phyloP scores from a whole-genome alignment of 2,113 vertebrate species.

The Spea multiplicata region DNA sequence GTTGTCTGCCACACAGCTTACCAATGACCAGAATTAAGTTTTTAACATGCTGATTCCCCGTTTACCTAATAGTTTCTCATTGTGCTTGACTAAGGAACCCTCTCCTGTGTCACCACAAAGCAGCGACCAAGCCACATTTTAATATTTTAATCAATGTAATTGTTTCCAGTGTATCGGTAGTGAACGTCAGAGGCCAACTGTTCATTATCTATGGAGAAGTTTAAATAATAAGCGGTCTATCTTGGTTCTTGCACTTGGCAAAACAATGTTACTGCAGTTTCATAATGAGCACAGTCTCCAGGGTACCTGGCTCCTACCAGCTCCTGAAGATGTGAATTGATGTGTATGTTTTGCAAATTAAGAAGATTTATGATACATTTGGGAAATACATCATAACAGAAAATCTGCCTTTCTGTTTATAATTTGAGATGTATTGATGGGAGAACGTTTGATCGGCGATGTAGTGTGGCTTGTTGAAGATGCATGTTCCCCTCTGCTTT shows the following conservation, averaged over 20 bases:
- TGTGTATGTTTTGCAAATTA: slow-evolving; percentile 50
- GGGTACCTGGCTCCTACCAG: slow-evolving; percentile 43
- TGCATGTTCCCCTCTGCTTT: background rate
- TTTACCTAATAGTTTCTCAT: too few relatives aligned
- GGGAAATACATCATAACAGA: slow-evolving; percentile 46
- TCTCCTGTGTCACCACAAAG: background rate
- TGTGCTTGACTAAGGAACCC: background rate
- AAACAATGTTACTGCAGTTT: slow-evolving; percentile 41
- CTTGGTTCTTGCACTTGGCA: slow-evolving; percentile 37
- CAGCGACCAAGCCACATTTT: background rate
- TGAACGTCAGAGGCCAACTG: slow-evolving; percentile 9
- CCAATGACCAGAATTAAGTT: too few relatives aligned
- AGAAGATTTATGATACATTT: slow-evolving; percentile 48
- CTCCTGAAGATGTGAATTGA: slow-evolving; percentile 46
- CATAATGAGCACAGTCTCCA: slow-evolving; percentile 46
- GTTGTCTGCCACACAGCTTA: too few relatives aligned
- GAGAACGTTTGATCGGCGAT: slow-evolving; percentile 33
- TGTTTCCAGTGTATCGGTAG: background rate
- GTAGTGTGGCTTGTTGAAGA: slow-evolving; percentile 14
- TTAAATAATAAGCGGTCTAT: slow-evolving; percentile 37
- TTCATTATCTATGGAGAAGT: slow-evolving; percentile 31
- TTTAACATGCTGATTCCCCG: too few relatives aligned
- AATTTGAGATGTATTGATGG: slow-evolving; percentile 45
- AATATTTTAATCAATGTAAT: slow-evolving; percentile 22
- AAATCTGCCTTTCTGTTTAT: slow-evolving; percentile 48